Evolutionary conservation across 92 coral and sea anemone genomes (phyloP), one percentile per base, ranked within the genome.

Genomic region (Zoanthus sansibaricus): DNA sequence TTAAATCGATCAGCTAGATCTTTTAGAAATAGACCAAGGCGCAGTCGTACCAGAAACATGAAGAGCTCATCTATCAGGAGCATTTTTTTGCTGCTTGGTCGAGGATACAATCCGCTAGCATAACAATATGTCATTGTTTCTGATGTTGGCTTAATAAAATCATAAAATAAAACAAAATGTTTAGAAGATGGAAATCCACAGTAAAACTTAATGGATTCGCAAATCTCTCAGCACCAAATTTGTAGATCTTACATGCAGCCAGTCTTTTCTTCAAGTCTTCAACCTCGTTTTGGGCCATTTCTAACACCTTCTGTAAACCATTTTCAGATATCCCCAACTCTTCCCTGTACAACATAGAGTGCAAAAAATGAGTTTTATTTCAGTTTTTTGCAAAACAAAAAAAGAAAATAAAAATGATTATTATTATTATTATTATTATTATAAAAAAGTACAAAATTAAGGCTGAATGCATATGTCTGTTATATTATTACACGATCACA

Each of bases 1-100:
- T 76, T 46, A 56, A 90, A 90, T 77, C 88, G 83, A 21, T 72
- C 73, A 7, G 88, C 80, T 1, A 90, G 67, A 71, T 90, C 93
- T 56, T 87, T 83, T 52, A 77, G 88, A 25, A 82, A 16, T 21
- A 90, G 75, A 5, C 91, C 93, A 82, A 90, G 70, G 71, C 71
- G 71, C 71, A 66, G 32, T 66, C 71, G 71, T 5, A 66, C 71
- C 32, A 66, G 71, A n/a, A 66, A 66, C 71, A 66, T 66, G 33
- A 66, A 66, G 0, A 66, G 71, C 75, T 71, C 75, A 30, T 71
- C 75, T 32, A 33, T 71, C 48, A 71, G 48, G 16, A 71, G 75
- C 75, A 71, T 71, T 71, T 32, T 71, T 71, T 71, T 71, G 75
- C 75, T 71, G 48, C n/a, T 71, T 71, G 75, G 75, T 6, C 51